Percentiles rank a stretch among this genome's conserved stretches.
Evolutionary conservation across 2,113 vertebrate genomes (phyloP).

Genomic region (Centrocercus urophasianus): DNA sequence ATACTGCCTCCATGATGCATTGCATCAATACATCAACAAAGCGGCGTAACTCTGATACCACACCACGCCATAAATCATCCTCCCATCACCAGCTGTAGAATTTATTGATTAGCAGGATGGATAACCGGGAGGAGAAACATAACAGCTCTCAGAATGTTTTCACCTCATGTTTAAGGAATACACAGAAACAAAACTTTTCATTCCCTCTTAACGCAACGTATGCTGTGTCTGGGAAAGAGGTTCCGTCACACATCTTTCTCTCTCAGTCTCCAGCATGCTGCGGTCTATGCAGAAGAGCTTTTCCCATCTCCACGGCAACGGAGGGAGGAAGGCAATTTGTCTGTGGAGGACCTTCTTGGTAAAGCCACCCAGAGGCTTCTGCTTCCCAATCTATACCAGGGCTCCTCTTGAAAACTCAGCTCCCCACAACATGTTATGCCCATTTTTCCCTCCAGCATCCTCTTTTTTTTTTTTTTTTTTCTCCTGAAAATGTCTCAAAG

Average conservation of each 20-base stretch:
- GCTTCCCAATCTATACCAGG: not conserved
- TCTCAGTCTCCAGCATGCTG: rapidly evolving
- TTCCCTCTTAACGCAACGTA: not conserved
- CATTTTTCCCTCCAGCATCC: not conserved
- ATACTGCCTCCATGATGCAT: constrained; percentile 17
- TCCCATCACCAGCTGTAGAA: not conserved
- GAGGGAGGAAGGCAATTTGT: not conserved
- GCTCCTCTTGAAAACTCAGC: not conserved
- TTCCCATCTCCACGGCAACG: not conserved
- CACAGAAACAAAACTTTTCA: not conserved
- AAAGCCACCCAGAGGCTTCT: not conserved
- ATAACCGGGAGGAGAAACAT: not conserved
- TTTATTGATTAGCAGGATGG: not conserved
- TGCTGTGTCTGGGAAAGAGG: not conserved
- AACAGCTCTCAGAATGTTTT: not conserved
- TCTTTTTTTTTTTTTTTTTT: rapidly evolving
- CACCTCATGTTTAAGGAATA: not conserved
- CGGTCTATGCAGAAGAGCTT: not conserved
- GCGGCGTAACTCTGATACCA: not conserved
- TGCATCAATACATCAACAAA: not conserved
- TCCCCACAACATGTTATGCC: not conserved
- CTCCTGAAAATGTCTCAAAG: not conserved
- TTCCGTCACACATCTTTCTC: not conserved
- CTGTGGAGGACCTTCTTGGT: not conserved
- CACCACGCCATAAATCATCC: not conserved